Conservation (phyloP, 2,797 vertebrate genomes). For the Tokudaia muenninki region DNA sequence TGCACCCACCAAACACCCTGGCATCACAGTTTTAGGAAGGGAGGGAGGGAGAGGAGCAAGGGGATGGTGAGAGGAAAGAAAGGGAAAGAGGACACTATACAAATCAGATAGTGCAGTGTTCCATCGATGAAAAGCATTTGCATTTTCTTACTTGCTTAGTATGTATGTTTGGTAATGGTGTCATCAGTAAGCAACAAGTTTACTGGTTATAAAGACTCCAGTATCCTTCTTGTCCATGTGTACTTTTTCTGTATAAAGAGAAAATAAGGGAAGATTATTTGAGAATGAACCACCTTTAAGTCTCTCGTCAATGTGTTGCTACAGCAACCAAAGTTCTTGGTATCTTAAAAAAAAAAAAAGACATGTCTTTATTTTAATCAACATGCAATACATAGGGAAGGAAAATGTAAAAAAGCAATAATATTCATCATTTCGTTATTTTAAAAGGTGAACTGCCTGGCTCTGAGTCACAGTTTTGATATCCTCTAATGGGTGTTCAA, state of each 20-base stretch:
- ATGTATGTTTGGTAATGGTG: conserved; percentile 77
- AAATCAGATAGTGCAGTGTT: conserved; percentile 32
- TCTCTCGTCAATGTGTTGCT: conserved; percentile 84
- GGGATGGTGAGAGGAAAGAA: accelerated
- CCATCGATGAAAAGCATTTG: conserved; percentile 72
- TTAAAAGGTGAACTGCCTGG: conserved; percentile 83
- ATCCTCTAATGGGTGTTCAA: conserved; percentile 85
- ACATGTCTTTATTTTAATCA: conserved; percentile 87
- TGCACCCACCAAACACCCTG: conserved; percentile 11
- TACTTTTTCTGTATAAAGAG: conserved; percentile 76
- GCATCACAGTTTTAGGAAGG: conserved; percentile 5
- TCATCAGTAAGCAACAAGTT: conserved; percentile 83
- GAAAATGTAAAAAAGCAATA: conserved; percentile 82
- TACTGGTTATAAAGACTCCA: conserved; percentile 83
- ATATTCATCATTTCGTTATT: conserved; percentile 86
- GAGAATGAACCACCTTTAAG: conserved; percentile 87
- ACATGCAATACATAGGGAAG: conserved; percentile 83
- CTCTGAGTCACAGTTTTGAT: conserved; percentile 75
- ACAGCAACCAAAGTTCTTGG: conserved; percentile 86
- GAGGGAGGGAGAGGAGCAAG: not conserved
- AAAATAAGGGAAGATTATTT: conserved; percentile 78
- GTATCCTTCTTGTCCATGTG: conserved; percentile 74
- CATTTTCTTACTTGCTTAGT: conserved; percentile 80
- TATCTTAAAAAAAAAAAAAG: conserved; percentile 86
- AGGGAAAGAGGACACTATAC: not conserved